Base-by-base conservation (phyloP, 2,113 vertebrate genomes). In the Catharus fuscescens region DNA sequence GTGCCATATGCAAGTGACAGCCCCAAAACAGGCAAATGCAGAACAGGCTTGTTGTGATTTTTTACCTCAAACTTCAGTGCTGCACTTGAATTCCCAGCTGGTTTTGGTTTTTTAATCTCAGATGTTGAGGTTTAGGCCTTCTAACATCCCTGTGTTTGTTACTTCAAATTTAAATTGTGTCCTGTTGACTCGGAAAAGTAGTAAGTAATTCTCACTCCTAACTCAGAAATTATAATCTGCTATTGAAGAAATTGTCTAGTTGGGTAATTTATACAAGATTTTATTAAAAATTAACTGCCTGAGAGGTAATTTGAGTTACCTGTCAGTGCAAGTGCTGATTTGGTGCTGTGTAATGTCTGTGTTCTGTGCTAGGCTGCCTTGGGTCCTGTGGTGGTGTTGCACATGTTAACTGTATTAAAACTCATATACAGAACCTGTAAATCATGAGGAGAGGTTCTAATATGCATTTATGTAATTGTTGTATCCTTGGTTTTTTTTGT, bases 371-470 rank as follows among this genome's bases (percentile, higher is more conserved):
- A 20, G 79, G 36, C 57, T 85, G 48, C 34, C 53, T 71, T 44
- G 18, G 8, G 56, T 78, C 14, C 36, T 0, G 0, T 24, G 17
- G 31, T 73, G 60, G 13, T 52, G 31, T 18, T 64, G 34, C 1
- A 4, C 12, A 3, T 72, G 18, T 29, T 40, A 70, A 38, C 25
- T 21, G 8, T 74, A 29, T 83, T 95, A 73, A 88, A 86, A 47
- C n/a, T 45, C 3, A 0, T 32, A 8, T 45, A 12, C 15, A 65
- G 28, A 56, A 19, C 25, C 64, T 87, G 28, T 59, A 80, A 77
- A 67, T 61, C 13, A 14, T 24, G 23, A 54, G 26, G 17, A 47
- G 38, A 65, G 5, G 19, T 38, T 89, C 74, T 81, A 25, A 5
- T 44, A 11, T 40, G 32, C 38, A 24, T 47, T 82, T 72, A 9